Conservation (phyloP, 1,140 invertebrate species). For the Antheraea pernyi region DNA sequence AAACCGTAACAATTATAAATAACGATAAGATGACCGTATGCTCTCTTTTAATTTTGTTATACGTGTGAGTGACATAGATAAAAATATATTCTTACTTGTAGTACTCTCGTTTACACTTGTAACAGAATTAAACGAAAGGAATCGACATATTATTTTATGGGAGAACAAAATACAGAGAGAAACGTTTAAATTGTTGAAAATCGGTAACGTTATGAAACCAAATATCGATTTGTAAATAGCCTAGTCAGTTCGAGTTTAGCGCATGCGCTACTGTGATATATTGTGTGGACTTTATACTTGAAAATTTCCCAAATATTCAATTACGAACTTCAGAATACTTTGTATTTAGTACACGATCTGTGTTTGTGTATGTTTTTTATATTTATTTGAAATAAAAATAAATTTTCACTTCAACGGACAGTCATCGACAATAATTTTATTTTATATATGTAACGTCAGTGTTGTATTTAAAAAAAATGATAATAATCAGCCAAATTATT, state of each 20-base stretch:
- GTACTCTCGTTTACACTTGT: neutral
- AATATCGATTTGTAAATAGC: constrained; percentile 26
- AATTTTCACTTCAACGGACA: constrained; percentile 18
- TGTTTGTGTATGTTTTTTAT: constrained; percentile 6
- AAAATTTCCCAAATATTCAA: neutral
- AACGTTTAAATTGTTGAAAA: neutral
- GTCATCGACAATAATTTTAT: constrained; percentile 45
- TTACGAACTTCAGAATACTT: constrained; percentile 3
- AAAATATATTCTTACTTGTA: neutral
- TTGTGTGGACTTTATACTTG: constrained; percentile 20
- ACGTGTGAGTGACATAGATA: neutral
- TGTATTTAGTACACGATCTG: neutral
- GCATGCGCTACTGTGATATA: constrained; percentile 54
- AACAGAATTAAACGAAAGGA: neutral
- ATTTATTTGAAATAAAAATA: constrained; percentile 12
- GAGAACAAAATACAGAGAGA: neutral
- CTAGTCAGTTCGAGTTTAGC: constrained; percentile 54
- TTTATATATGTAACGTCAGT: constrained; percentile 14
- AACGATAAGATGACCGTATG: neutral
- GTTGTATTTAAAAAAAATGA: constrained; percentile 15
- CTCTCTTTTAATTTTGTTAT: neutral
- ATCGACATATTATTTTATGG: neutral
- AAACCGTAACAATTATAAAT: too few relatives aligned
- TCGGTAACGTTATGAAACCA: neutral
- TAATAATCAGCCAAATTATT: constrained; percentile 62